These are phyloP conservation scores for Spilogale gracilis DNA, from an alignment of 2,113 vertebrate genomes.

Conservation along the genomic window DNA sequence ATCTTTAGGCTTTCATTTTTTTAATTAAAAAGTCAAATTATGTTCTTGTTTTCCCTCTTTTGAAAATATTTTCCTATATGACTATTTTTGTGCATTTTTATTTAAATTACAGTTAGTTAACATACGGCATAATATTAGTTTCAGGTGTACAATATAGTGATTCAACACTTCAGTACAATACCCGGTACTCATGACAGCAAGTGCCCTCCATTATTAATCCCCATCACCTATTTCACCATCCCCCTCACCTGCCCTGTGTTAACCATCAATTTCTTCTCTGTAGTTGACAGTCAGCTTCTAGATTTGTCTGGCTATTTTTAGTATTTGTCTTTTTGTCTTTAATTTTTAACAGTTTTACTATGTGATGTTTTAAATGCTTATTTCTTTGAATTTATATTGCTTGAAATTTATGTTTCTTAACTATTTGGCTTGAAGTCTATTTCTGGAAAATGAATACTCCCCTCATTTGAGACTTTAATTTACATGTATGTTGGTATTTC, in stretches of 20 bases:
- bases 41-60: background rate
- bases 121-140: background rate
- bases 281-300: background rate
- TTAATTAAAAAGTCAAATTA: background rate
- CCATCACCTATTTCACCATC: background rate
- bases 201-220: background rate
- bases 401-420: background rate
- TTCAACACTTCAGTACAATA: background rate
- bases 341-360: background rate
- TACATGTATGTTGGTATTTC: background rate
- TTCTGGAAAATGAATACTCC: background rate
- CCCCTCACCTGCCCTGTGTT: background rate
- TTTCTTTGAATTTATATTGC: slow-evolving; percentile 9
- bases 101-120: background rate
- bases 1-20: background rate
- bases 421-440: background rate
- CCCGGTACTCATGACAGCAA: background rate
- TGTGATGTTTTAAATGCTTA: background rate
- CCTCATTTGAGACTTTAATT: background rate
- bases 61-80: background rate
- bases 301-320: background rate
- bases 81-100: background rate
- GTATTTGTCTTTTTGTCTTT: background rate
- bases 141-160: background rate
- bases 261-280: background rate